Conservation (phyloP, 2,888 invertebrate species). For the Autographa pulchrina region DNA sequence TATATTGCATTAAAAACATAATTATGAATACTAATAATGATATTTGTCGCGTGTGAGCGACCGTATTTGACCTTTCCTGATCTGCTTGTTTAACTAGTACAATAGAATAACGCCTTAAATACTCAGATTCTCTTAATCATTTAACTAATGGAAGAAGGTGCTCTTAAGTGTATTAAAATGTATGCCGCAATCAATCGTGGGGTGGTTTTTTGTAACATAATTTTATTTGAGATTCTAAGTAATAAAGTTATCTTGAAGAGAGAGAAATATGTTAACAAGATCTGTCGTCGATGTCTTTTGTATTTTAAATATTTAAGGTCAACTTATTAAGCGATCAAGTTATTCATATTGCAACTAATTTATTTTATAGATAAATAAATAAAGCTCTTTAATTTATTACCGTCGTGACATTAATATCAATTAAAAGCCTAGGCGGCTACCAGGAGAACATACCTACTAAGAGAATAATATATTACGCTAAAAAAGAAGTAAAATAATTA, state of each 20-base stretch:
- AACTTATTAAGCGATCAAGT: neutral
- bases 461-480: neutral
- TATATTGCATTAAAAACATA: neutral
- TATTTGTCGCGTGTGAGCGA: constrained; percentile 4
- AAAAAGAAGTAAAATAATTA: neutral
- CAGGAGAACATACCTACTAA: neutral
- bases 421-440: constrained; percentile 7
- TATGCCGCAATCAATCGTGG: constrained; percentile 13
- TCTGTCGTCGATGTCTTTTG: neutral
- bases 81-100: constrained; percentile 16
- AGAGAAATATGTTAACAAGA: neutral
- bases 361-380: neutral
- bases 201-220: neutral
- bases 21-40: constrained; percentile 1
- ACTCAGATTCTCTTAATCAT: constrained; percentile 11
- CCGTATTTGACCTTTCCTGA: neutral
- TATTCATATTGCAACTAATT: neutral
- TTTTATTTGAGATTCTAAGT: constrained; percentile 2
- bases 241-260: neutral
- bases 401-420: neutral
- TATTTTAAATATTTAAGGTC: constrained; percentile 1
- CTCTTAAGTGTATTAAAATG: constrained; percentile 15
- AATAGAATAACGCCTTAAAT: constrained; percentile 8
- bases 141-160: constrained; percentile 15
- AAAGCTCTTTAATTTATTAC: neutral